Conservation (phyloP, 2,113 vertebrate species). For the Periophthalmodon schlosseri region DNA sequence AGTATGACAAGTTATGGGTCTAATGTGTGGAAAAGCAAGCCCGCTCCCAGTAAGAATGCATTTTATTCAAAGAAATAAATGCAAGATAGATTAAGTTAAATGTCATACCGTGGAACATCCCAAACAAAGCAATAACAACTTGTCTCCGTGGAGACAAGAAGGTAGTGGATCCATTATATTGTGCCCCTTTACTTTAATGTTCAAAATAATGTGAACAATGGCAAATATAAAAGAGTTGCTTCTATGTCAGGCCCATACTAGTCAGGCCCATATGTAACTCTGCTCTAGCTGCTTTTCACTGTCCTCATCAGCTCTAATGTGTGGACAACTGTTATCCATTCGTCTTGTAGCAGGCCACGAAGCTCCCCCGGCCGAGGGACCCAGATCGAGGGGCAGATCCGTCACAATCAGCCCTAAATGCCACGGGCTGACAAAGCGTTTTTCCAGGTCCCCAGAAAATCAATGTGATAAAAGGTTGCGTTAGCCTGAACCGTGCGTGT, state of each 20-base stretch:
- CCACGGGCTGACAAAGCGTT: slow-evolving; percentile 74
- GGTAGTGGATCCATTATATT: too few species aligned
- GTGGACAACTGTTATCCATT: slow-evolving; percentile 68
- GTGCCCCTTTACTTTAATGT: too few species aligned
- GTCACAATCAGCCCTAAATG: slow-evolving; percentile 77
- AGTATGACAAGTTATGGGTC: too few species aligned
- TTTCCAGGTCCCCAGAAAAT: slow-evolving; percentile 77
- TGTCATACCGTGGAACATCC: too few species aligned
- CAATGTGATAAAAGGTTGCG: slow-evolving; percentile 79
- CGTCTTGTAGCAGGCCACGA: slow-evolving; percentile 47
- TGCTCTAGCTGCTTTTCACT: not conserved
- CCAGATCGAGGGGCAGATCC: slow-evolving; percentile 64
- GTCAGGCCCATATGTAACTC: not conserved
- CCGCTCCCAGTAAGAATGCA: too few species aligned
- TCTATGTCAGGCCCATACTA: not conserved
- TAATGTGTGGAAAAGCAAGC: too few species aligned
- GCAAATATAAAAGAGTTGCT: too few species aligned
- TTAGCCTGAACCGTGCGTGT: slow-evolving; percentile 69
- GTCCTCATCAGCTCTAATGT: slow-evolving; percentile 39
- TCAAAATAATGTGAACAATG: too few species aligned
- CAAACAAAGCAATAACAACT: too few species aligned
- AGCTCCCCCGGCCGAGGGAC: slow-evolving; percentile 45
- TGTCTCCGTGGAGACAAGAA: too few species aligned
- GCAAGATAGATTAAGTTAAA: too few species aligned
- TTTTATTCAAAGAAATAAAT: too few species aligned